Percentiles rank a stretch among this genome's conserved stretches.
These are phyloP conservation scores for Lithodes maja DNA, from an alignment of 2,888 invertebrate genomes.

Conservation along the genomic window DNA sequence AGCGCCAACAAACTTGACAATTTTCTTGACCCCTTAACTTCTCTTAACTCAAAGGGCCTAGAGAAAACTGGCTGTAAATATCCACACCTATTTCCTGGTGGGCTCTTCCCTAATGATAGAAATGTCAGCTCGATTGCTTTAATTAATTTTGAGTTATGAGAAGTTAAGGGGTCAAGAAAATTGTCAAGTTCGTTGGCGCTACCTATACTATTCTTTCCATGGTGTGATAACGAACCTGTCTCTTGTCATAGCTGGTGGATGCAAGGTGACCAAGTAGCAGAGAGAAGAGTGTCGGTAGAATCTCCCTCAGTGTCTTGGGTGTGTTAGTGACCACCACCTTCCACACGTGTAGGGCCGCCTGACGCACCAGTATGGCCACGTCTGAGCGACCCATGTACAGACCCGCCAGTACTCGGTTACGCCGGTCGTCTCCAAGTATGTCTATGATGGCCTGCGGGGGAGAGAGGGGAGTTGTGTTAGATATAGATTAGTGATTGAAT, in stretches of 20 bases:
- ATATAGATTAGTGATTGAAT: no score
- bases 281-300: constrained; percentile 94
- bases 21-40: no score
- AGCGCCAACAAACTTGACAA: no score
- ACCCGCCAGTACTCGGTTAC: constrained; percentile 94
- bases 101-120: no score
- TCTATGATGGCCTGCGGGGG: constrained; percentile 86
- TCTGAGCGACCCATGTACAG: constrained; percentile 98
- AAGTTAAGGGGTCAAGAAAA: no score
- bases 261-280: constrained; percentile 95
- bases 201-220: not conserved
- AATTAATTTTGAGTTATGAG: no score
- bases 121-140: no score
- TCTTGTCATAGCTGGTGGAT: constrained; percentile 95
- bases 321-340: constrained; percentile 78
- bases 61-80: not conserved
- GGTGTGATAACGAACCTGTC: constrained; percentile 79
- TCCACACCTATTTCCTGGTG: not conserved
- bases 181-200: not conserved
- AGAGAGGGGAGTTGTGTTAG: no score
- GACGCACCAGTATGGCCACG: constrained; percentile 96
- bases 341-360: constrained; percentile 99
- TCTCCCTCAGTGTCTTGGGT: constrained; percentile 95
- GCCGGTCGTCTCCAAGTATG: constrained; percentile 89
- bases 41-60: no score